phyloP scores from a whole-genome alignment of 2,888 invertebrate genomes.

The Camptogramma bilineatum region DNA sequence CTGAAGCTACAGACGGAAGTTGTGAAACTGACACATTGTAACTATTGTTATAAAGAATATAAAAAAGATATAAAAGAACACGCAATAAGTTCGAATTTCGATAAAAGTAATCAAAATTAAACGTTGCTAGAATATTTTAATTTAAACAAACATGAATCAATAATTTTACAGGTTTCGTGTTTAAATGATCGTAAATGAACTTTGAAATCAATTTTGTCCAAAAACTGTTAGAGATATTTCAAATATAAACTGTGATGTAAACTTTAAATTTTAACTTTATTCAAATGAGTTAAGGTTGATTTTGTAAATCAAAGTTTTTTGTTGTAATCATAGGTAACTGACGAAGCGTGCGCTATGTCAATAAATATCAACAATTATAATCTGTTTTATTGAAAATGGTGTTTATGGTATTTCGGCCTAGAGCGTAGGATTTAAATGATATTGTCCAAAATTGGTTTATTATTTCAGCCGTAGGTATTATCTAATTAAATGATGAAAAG shows the following conservation, averaged over 20 bases:
- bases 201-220: constrained; percentile 9
- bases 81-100: too few species aligned
- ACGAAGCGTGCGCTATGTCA: constrained; percentile 46
- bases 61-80: too few species aligned
- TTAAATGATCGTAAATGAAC: constrained; percentile 6
- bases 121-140: too few species aligned
- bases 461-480: not conserved
- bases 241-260: too few species aligned
- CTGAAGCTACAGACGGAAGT: too few species aligned
- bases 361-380: constrained; percentile 49
- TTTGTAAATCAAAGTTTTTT: constrained; percentile 16
- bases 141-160: not conserved
- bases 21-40: too few species aligned
- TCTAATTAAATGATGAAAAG: not conserved
- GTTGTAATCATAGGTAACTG: constrained; percentile 35
- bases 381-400: constrained; percentile 48
- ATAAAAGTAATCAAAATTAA: too few species aligned
- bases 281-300: not conserved
- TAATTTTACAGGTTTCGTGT: too few species aligned
- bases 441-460: not conserved
- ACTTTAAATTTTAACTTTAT: not conserved
- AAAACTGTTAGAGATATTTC: not conserved
- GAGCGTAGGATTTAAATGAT: not conserved
- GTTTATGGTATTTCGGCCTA: constrained; percentile 31
- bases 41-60: too few species aligned